Base-by-base conservation (phyloP, 2,113 vertebrate genomes). In the Scopus umbretta region DNA sequence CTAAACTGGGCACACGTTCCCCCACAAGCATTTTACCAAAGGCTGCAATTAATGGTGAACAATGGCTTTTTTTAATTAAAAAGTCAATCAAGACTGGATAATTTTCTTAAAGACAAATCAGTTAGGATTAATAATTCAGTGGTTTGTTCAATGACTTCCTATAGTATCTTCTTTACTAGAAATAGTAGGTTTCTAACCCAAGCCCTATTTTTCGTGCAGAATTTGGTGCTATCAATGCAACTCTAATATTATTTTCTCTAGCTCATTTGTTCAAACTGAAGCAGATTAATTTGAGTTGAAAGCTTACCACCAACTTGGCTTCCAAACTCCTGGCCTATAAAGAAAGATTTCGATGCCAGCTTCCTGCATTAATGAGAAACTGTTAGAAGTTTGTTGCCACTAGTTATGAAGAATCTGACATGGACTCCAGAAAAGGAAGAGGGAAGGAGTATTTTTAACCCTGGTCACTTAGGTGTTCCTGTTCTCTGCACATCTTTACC, bases 11-110 rank as follows among this genome's bases (percentile, higher is more conserved):
- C 21, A 62, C 34, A 5, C 1, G 0, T 23, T 29, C n/a, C 43
- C 53, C 59, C 67, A 22, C 17, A 27, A 3, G 6, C 10, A 40
- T 16, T 45, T 67, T 3, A 29, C 21, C 34, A 76, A 53, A 52
- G 21, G 21, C 34, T 71, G n/a, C 17, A 49, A 0, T n/a, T 14
- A 4, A 16, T 0, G 42, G 38, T 55, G 16, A 83, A 5, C n/a
- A 19, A 42, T 18, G 58, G 21, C 17, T 65, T 32, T 22, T 36
- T 59, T 67, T 11, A 11, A 8, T 58, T 43, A 7, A 74, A 3
- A 4, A 68, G 68, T 84, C 58, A 65, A 76, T 45, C 14, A 55
- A 55, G 26, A 40, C 27, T 12, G 1, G 11, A 25, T 65, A 7
- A 3, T 83, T 86, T 80, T 50, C 62, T 86, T 55, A 30, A 58